Conservation (phyloP, 2,888 invertebrate genomes). For the Drosophila gaucha region DNA sequence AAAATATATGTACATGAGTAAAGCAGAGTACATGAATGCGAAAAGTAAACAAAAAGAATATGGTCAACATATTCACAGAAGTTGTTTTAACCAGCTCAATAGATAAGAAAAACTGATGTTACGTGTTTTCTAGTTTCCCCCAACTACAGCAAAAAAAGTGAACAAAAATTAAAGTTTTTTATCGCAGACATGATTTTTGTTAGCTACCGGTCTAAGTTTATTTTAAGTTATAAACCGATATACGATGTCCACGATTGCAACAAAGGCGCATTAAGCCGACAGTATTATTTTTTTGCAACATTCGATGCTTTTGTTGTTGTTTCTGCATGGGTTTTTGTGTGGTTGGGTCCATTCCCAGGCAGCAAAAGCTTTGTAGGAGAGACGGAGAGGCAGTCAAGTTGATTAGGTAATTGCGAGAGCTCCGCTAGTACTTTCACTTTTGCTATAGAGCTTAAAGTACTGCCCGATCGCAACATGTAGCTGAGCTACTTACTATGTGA, state of each 20-base stretch:
- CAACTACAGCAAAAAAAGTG: conserved; percentile 10
- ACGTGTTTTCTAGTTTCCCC: conserved; percentile 62
- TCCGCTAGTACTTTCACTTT: conserved; percentile 54
- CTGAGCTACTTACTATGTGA: no score
- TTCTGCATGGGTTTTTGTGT: conserved; percentile 28
- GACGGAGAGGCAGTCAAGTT: conserved; percentile 16
- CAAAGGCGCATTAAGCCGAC: conserved; percentile 68
- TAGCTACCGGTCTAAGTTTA: conserved; percentile 38
- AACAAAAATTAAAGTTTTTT: conserved; percentile 29
- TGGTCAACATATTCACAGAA: conserved; percentile 8
- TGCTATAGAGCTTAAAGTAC: conserved; percentile 36
- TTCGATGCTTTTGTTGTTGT: conserved; percentile 30
- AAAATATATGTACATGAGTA: background rate
- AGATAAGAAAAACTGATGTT: conserved; percentile 44
- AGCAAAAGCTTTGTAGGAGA: conserved; percentile 9
- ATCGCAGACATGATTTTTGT: conserved; percentile 22
- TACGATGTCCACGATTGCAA: conserved; percentile 57
- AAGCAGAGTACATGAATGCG: background rate
- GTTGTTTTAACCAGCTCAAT: conserved; percentile 17
- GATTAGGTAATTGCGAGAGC: conserved; percentile 57
- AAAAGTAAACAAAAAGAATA: conserved; percentile 33
- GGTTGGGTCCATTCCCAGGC: conserved; percentile 52
- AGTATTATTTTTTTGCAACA: conserved; percentile 48
- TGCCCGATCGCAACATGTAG: conserved; percentile 13
- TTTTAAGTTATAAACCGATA: conserved; percentile 54